Base-by-base conservation (phyloP, 2,797 vertebrate genomes). In the Tokudaia muenninki region DNA sequence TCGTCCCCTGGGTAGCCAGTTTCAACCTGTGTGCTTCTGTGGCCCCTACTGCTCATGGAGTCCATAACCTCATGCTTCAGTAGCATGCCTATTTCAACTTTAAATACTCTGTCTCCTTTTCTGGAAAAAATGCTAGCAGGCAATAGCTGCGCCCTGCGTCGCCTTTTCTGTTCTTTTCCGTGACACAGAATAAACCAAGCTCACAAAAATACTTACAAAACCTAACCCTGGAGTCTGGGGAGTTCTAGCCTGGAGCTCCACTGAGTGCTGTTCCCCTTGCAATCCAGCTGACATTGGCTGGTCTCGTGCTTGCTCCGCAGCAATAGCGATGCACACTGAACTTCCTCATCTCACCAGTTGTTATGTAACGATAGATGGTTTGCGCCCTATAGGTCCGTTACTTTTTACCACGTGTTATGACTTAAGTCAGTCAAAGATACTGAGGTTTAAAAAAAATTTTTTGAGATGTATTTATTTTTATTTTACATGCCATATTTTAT, bases 381-480 rank as follows among this genome's bases (percentile, higher is more conserved):
- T 55, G 67, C 29, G 21, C 41, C 34, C 31, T 21, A 6, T 31
- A 37, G 57, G 9, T 31, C 67, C 37, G 41, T 84, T 47, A 31
- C 81, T 19, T 2, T 11, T 31, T 37, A 29, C 37, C 6, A 4
- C 16, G 24, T 41, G 87, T 72, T 67, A 59, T 67, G 34, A 88
- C 1, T 12, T 67, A 31, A 47, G 41, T 61, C 77, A 41, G 37
- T 83, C 4, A 17, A 70, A 72, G 72, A 19, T 31, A 80, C 0
- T 22, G 37, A 3, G 16, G 24, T 47, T 63, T 63, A 63, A 61
- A 31, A 34, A 34, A 19, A 11, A 14, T 6, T 44, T 17, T 84
- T 84, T 84, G 59, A 84, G 41, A 34, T 84, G 47, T 34, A 44
- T 82, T 86, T 63, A 34, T n/a, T 87, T 70, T 67, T 86, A 50